Conservation (phyloP, 2,797 vertebrate genomes). For the Xiphophorus birchmanni region DNA sequence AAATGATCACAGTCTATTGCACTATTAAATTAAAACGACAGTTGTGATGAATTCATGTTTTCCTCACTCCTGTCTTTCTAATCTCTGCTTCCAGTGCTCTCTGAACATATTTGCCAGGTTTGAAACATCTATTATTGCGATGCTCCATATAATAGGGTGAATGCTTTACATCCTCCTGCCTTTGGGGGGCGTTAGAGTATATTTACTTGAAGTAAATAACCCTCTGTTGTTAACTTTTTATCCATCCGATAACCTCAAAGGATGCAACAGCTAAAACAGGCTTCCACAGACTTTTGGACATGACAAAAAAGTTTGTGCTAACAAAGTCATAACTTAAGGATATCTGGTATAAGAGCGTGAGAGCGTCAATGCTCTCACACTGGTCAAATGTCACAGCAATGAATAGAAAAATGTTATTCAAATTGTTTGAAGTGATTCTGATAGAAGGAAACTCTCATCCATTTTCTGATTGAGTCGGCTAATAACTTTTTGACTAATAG, state of each 20-base stretch:
- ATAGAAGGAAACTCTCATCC: not conserved
- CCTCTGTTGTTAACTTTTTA: not conserved
- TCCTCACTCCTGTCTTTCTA: not conserved
- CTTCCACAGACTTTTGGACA: not conserved
- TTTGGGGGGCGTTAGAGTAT: not conserved
- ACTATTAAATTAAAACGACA: not conserved
- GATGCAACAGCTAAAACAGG: not conserved
- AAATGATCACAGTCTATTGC: not conserved
- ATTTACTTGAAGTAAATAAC: not conserved
- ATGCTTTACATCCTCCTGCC: not conserved
- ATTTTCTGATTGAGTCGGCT: not conserved
- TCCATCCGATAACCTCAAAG: not conserved
- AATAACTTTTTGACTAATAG: not conserved
- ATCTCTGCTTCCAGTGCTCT: not conserved
- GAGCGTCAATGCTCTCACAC: not conserved
- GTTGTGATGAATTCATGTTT: not conserved
- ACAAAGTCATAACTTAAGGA: not conserved
- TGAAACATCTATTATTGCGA: not conserved
- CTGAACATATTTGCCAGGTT: not conserved
- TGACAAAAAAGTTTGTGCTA: not conserved
- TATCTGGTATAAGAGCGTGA: not conserved
- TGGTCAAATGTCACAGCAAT: not conserved
- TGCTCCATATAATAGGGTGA: not conserved
- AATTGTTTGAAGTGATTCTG: not conserved
- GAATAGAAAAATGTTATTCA: not conserved